phyloP scores from a whole-genome alignment of 2,797 vertebrate genomes.

The Acanthis flammea region DNA sequence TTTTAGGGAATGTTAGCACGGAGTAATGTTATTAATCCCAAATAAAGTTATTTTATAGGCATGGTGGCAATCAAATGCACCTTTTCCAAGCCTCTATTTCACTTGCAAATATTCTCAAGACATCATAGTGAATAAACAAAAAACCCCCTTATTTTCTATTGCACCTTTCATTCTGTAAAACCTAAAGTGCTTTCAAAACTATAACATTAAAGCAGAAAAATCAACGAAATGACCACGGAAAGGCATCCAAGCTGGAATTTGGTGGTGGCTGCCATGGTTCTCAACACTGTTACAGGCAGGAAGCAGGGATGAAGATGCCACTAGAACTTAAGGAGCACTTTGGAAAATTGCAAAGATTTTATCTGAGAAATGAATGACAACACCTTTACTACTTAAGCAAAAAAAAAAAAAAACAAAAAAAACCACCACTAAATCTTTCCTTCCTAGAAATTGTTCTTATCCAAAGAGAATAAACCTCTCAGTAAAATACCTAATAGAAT shows the following conservation, averaged over 20 bases:
- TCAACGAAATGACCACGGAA: neutral
- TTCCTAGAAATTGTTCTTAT: neutral
- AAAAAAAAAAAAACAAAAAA: neutral
- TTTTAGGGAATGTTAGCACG: neutral
- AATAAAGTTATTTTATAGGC: neutral
- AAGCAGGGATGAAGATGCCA: neutral
- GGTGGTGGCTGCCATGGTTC: neutral
- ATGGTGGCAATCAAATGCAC: neutral
- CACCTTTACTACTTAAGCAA: neutral
- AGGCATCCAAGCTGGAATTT: neutral
- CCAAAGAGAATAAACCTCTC: neutral
- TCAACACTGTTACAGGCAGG: neutral
- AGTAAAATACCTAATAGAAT: neutral
- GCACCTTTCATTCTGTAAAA: neutral
- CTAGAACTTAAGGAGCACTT: neutral
- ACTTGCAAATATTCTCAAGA: neutral
- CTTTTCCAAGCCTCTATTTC: neutral
- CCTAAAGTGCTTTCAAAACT: neutral
- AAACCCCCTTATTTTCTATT: neutral
- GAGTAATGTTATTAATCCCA: neutral
- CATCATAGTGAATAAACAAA: neutral
- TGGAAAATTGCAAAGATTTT: neutral
- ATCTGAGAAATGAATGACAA: neutral
- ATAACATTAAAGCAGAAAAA: neutral
- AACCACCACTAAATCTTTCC: neutral